Base-by-base conservation (phyloP, 2,888 invertebrate species). In the Odontomyia ornata region DNA sequence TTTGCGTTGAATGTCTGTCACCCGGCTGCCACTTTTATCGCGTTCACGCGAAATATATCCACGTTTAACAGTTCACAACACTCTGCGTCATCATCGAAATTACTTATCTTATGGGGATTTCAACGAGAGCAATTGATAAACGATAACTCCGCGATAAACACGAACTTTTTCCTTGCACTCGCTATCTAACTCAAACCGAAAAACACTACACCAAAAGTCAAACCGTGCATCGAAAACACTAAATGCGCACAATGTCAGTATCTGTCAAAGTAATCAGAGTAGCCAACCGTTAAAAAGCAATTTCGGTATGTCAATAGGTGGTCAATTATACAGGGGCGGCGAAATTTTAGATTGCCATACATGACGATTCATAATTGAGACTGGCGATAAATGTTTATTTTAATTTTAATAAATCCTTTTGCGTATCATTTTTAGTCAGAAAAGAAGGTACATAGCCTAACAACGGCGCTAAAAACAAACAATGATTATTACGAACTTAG, bases 221-320 rank as follows among this genome's bases (percentile, higher is more conserved):
- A 30, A 56, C 57, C 36, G 67, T n/a, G 36, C 23, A 56, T 56
- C 28, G 21, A 72, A 72, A 57, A 72, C 52, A 57, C 52, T n/a
- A 56, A 69, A 23, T 27, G 30, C 56, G 52, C 71, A 7, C 69
- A 4, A 15, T 9, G 36, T 9, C 27, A 27, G 23, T 9, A 56
- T n/a, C 52, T 21, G 72, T 72, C 72, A 72, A 72, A 52, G 56
- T 56, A 28, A 28, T 3, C 72, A 72, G 4, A 28, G 56, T 0
- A 2, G 30, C 72, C 72, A 72, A 52, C 25, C 23, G 64, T n/a
- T n/a, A n/a, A n/a, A n/a, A n/a, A n/a, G n/a, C 36, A 36, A 5
- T 36, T 9, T 9, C 5, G 36, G 36, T 9, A 9, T 36, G 36
- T 9, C 5, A 9, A 5, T 36, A 9, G 9, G 9, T 36, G 5